These are phyloP conservation scores for Vidua chalybeata DNA, from an alignment of 2,113 vertebrate species.

Conservation along the genomic window DNA sequence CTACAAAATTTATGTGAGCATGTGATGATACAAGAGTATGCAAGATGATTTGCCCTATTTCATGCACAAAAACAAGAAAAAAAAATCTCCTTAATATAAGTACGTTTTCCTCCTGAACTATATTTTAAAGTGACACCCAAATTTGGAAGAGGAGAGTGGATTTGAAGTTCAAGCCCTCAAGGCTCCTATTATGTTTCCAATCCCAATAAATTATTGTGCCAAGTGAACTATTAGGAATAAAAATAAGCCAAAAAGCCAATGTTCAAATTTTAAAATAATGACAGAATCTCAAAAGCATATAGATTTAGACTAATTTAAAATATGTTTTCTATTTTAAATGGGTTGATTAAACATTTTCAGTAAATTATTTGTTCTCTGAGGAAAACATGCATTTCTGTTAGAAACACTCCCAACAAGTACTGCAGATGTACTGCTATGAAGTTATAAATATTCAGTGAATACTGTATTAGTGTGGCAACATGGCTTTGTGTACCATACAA, in stretches of 20 bases:
- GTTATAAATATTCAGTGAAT: conserved; percentile 4
- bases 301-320: not conserved
- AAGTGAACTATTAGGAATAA: not conserved
- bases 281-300: not conserved
- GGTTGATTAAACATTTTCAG: not conserved
- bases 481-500: not conserved
- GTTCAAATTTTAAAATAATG: not conserved
- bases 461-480: not conserved
- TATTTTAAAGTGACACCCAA: not conserved
- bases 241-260: not conserved
- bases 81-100: not conserved
- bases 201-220: not conserved
- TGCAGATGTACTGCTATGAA: not conserved
- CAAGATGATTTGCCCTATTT: not conserved
- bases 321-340: not conserved
- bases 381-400: not conserved
- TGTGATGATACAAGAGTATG: not conserved
- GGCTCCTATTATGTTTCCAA: not conserved
- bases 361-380: not conserved
- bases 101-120: not conserved
- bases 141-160: not conserved
- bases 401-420: not conserved
- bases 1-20: not conserved
- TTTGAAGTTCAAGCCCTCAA: not conserved
- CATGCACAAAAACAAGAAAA: not conserved